Evolutionary conservation across 64 coral and sea anemone genomes (phyloP), one percentile per base, ranked within the genome.

Genomic region (Dendronephthya gigantea): DNA sequence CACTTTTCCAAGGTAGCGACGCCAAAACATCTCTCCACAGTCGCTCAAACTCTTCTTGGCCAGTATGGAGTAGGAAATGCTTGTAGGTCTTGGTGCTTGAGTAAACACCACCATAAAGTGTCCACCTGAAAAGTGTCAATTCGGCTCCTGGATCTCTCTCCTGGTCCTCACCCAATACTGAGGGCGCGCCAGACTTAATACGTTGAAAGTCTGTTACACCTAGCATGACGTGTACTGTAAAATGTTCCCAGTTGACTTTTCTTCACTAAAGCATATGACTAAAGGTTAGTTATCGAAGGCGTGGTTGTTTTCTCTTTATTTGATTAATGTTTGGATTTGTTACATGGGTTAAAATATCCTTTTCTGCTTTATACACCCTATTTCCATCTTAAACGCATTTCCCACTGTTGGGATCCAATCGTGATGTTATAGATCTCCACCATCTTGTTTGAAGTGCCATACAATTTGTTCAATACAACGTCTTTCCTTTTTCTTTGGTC

Each of bases 101-200:
- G 29, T 29, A 14, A 14, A 35, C 35, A n/a, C 68, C 59, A 13
- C 88, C 83, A 35, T 38, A 40, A 32, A 90, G 25, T 29, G 83
- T 84, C 88, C 88, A 90, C n/a, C 83, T 31, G 2, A 90, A 82
- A 82, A 90, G 74, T 0, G 83, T 90, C 35, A 85, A 79, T 14
- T 90, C 89, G 23, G 89, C 83, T 16, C 83, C 89, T 33, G 89
- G 83, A 32, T 90, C 89, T 14, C 30, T 79, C 15, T 90, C 83
- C 27, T 83, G 89, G 32, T 90, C 23, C 15, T 36, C n/a, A 30
- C 89, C 89, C 15, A 86, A 69, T 19, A 87, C 85, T 11, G 50
- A 11, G 15, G 72, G 49, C 45, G 85, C 84, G 45, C 56, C 85
- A 2, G 89, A 50, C 39, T 69, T 83, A 32, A 90, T 85, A 29